Percentiles rank a stretch among this genome's conserved stretches.
phyloP scores from a whole-genome alignment of 92 coral and sea anemone species.

The Epizoanthus illoricatus region DNA sequence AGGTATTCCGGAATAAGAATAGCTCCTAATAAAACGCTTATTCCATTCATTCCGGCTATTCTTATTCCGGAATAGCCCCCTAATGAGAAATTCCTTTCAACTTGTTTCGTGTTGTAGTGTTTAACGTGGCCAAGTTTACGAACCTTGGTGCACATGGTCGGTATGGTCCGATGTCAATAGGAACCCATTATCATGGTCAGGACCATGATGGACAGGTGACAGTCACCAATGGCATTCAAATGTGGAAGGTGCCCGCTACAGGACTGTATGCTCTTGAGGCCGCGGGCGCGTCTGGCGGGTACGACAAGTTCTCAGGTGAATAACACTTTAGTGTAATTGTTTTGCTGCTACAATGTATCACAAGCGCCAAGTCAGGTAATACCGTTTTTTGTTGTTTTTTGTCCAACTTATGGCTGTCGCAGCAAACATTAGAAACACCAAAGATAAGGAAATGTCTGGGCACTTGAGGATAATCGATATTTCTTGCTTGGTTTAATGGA shows the following conservation, averaged over 20 bases:
- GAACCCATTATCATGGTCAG: slow-evolving; percentile 68
- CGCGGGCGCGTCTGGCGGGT: slow-evolving; percentile 88
- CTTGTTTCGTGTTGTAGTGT: slow-evolving; percentile 40
- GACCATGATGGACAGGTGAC: slow-evolving; percentile 86
- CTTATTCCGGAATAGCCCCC: no score
- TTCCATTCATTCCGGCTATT: no score
- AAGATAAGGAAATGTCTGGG: no score
- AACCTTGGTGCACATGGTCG: slow-evolving; percentile 79
- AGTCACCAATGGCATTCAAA: slow-evolving; percentile 74
- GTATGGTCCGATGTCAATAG: slow-evolving; percentile 70
- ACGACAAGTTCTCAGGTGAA: slow-evolving; percentile 83
- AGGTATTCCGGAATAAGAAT: no score
- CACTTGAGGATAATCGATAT: no score
- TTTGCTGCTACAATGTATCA: background rate
- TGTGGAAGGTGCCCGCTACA: slow-evolving; percentile 92
- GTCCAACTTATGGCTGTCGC: no score
- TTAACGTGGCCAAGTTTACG: slow-evolving; percentile 81
- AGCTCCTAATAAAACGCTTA: no score
- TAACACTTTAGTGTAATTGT: background rate
- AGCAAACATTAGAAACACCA: no score
- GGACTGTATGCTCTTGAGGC: slow-evolving; percentile 87
- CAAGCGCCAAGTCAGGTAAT: background rate
- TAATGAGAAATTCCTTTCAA: background rate
- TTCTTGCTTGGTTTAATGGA: no score
- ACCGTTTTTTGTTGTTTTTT: background rate